Conservation (phyloP, 2,797 vertebrate species). For the Thamnophis elegans region DNA sequence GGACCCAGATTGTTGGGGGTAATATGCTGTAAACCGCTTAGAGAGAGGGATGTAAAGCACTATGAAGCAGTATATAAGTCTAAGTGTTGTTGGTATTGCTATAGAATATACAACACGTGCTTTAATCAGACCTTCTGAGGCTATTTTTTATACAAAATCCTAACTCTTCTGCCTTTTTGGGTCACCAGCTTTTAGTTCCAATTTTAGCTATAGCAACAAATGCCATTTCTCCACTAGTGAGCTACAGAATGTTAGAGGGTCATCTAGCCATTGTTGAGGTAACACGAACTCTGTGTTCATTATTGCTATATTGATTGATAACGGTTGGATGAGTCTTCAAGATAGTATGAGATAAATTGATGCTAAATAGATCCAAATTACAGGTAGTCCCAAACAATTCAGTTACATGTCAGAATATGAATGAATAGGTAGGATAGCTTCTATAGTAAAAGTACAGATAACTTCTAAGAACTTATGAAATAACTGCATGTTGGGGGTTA, state of each 20-base stretch:
- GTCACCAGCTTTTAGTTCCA: background rate
- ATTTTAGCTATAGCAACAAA: background rate
- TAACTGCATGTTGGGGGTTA: background rate
- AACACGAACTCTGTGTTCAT: background rate
- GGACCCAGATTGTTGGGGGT: too few relatives aligned
- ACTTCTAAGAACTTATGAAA: background rate
- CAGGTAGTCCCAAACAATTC: background rate
- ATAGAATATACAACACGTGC: background rate
- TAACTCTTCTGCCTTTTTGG: background rate
- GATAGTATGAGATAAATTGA: background rate
- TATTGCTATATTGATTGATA: background rate
- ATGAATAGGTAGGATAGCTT: background rate
- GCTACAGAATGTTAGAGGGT: background rate
- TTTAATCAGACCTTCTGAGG: background rate
- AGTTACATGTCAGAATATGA: background rate
- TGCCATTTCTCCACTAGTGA: background rate
- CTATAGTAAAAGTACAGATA: background rate
- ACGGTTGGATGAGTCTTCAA: background rate
- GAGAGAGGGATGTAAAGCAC: too few relatives aligned
- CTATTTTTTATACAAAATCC: background rate
- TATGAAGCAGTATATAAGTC: too few relatives aligned
- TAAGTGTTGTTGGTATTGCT: too few relatives aligned
- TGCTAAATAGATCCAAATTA: background rate
- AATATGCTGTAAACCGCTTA: too few relatives aligned
- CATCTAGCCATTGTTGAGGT: background rate